A percentile compares a stretch with the other conserved stretches of the same genome.
Evolutionary conservation across 2,113 vertebrate genomes (phyloP).

Genomic region (Pseudolaguvia tuberculata): DNA sequence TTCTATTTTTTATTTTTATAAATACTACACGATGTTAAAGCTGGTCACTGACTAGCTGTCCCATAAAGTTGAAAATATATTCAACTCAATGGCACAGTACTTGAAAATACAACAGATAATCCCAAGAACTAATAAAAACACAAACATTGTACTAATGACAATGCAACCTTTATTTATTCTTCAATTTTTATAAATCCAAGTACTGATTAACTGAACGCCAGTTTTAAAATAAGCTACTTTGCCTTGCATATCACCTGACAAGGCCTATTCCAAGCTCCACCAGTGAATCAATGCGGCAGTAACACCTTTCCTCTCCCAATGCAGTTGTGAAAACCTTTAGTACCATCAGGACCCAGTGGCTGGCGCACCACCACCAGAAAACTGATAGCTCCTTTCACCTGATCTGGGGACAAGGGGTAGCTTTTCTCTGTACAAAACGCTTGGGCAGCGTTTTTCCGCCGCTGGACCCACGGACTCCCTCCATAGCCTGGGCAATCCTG

Average conservation of each 20-base stretch:
- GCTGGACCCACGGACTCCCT: slow-evolving; percentile 55
- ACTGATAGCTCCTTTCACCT: neutral
- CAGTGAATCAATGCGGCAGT: slow-evolving; percentile 43
- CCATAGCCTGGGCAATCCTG: slow-evolving; percentile 34
- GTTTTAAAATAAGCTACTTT: slow-evolving; percentile 23
- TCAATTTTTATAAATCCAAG: neutral
- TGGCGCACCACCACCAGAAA: slow-evolving; percentile 41
- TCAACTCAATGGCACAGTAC: too few relatives aligned
- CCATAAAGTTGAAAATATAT: too few relatives aligned
- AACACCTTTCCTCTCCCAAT: slow-evolving; percentile 52
- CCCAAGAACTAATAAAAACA: neutral
- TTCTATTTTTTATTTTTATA: neutral
- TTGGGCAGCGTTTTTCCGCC: slow-evolving; percentile 39
- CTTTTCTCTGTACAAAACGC: slow-evolving; percentile 35
- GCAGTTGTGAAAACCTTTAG: slow-evolving; percentile 53
- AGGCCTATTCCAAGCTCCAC: neutral
- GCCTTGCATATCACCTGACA: neutral
- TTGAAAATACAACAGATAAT: neutral
- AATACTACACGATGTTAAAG: neutral
- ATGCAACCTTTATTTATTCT: slow-evolving; percentile 42
- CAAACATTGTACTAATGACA: neutral
- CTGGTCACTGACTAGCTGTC: neutral
- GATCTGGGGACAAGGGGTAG: fast-evolving
- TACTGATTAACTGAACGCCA: neutral
- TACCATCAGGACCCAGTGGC: slow-evolving; percentile 50